Base-by-base conservation (phyloP, 2,888 invertebrate species). In the Cordylochernes scorpioides region DNA sequence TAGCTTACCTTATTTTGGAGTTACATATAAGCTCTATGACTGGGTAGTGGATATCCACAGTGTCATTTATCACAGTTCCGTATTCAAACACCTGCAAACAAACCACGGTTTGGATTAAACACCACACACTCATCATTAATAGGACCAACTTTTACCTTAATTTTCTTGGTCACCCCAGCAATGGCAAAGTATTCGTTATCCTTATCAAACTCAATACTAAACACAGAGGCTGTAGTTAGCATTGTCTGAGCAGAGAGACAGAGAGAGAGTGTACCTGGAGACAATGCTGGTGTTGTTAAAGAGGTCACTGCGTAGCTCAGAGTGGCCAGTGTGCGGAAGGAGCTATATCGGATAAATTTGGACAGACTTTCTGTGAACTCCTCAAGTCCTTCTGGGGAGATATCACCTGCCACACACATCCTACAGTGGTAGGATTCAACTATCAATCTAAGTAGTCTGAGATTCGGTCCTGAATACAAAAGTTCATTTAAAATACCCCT, bases 131-230 rank as follows among this genome's bases (percentile, higher is more conserved):
- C 14, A 13, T 22, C 22, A 22, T 22, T 22, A 13, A 13, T 5
- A 22, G 14, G 3, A 31, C 9, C 17, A 10, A 32, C 14, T 7
- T 18, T 38, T 44, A 80, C 71, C 59, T 86, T 86, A 33, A 88
- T 86, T 36, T 78, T 66, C 51, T 80, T 82, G 1, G 84, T 84
- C 8, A 88, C 84, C 3, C 88, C 86, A 17, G 86, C 86, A 43
- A 88, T 82, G 0, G 86, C 86, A 56, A 88, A 84, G 53, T 71
- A 74, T 57, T 88, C 84, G 50, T 77, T 73, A 54, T 88, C 86
- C 53, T 82, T 77, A 51, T 88, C 86, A 57, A 88, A 88, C 54
- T 86, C 86, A 42, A 88, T 84, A 44, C 82, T 82, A 15, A 32
- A 21, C 10, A 32, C 32, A 27, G 10, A 35, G 3, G 12, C 10